Conservation (phyloP, 2,888 invertebrate species). For the Macaria notata region DNA sequence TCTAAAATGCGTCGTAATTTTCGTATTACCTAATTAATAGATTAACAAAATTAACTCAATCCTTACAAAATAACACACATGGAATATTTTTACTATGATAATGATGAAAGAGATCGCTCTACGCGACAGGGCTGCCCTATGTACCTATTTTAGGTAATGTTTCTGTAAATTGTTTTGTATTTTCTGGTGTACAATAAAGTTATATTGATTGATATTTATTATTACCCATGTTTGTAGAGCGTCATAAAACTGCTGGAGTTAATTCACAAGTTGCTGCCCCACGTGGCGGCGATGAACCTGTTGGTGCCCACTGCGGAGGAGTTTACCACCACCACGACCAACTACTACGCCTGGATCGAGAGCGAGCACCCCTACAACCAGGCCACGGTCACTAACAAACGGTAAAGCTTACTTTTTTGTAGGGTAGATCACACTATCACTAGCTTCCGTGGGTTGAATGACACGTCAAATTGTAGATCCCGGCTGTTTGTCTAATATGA, state of each 20-base stretch:
- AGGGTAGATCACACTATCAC: no score
- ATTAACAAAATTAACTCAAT: no score
- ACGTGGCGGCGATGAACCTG: conserved; percentile 93
- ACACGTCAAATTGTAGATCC: no score
- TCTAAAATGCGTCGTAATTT: no score
- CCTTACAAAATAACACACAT: no score
- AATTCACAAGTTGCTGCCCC: conserved; percentile 94
- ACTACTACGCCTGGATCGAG: conserved; percentile 95
- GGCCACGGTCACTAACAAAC: conserved; percentile 91
- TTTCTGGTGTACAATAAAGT: no score
- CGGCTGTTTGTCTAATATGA: no score
- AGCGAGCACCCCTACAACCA: conserved; percentile 98
- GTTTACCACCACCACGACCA: conserved; percentile 85
- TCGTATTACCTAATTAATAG: no score
- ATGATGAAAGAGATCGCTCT: neutral
- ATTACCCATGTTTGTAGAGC: conserved; percentile 79
- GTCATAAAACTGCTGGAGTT: conserved; percentile 92
- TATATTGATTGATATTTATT: conserved; percentile 1
- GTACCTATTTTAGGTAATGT: no score
- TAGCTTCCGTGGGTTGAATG: no score
- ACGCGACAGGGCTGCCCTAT: no score
- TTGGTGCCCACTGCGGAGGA: conserved; percentile 65
- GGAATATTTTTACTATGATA: neutral
- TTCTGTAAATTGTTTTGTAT: no score
- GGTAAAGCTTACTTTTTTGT: conserved; percentile 63